These are phyloP conservation scores for Belgica antarctica DNA, from an alignment of 2,888 invertebrate genomes.

Conservation along the genomic window DNA sequence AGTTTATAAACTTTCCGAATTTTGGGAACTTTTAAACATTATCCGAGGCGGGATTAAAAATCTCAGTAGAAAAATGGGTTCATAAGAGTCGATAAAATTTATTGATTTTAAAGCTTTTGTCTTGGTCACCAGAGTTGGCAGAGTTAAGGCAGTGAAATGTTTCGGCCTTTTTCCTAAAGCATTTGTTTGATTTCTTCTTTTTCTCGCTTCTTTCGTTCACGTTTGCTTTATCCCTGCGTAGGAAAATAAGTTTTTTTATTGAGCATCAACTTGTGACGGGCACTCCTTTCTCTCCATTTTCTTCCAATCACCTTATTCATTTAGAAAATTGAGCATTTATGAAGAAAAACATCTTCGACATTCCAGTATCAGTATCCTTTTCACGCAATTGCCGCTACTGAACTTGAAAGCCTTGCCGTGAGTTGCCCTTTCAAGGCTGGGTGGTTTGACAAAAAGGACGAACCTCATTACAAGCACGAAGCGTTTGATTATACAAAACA, in stretches of 20 bases:
- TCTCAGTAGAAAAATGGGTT: background rate
- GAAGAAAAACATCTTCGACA: background rate
- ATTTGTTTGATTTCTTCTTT: background rate
- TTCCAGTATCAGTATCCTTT: background rate
- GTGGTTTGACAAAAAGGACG: background rate
- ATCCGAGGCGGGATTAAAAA: constrained; percentile 6
- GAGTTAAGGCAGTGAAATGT: background rate
- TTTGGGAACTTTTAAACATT: background rate
- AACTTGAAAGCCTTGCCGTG: background rate
- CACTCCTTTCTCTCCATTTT: background rate
- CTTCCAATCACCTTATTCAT: constrained; percentile 1
- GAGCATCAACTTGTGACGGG: background rate
- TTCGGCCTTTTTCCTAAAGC: background rate
- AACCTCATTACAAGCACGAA: background rate
- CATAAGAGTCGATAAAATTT: constrained; percentile 9
- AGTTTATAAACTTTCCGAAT: background rate
- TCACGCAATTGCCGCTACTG: background rate
- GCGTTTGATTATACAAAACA: background rate
- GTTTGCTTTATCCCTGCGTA: background rate
- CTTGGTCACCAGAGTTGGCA: background rate
- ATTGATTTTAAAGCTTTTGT: background rate
- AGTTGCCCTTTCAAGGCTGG: too few relatives aligned
- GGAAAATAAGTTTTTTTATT: background rate
- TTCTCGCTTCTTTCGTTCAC: background rate
- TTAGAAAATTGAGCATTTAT: background rate